Conservation (phyloP, 1,140 invertebrate species). For the Halictus rubicundus region DNA sequence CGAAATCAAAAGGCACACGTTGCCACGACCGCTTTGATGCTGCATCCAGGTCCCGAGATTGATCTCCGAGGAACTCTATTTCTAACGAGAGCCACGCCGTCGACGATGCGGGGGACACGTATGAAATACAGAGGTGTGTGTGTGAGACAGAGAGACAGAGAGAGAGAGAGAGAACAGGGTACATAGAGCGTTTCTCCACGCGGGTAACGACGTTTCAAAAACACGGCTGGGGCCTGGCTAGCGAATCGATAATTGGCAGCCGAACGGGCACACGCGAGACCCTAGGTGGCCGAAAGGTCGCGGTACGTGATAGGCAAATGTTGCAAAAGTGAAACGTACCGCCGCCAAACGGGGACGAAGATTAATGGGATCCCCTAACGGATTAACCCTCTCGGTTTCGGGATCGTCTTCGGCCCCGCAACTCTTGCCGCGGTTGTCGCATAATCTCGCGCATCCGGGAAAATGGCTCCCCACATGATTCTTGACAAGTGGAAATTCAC, state of each 20-base stretch:
- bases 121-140: background rate
- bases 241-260: constrained; percentile 51
- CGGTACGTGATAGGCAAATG: constrained; percentile 10
- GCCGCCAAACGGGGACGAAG: constrained; percentile 24
- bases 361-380: constrained; percentile 14
- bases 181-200: constrained; percentile 13
- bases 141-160: no score
- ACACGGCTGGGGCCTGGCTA: constrained; percentile 7
- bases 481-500: no score
- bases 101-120: background rate
- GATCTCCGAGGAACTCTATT: constrained; percentile 53
- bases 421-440: no score
- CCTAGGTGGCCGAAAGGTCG: constrained; percentile 52
- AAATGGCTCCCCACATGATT: no score
- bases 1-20: constrained; percentile 36
- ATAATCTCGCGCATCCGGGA: no score
- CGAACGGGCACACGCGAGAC: constrained; percentile 32
- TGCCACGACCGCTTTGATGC: constrained; percentile 40
- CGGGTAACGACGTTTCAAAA: constrained; percentile 40
- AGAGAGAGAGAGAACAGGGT: background rate
- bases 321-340: constrained; percentile 25
- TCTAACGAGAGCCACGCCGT: constrained; percentile 44
- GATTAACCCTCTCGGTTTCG: constrained; percentile 11
- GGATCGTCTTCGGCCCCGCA: background rate
- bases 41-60: constrained; percentile 38